Evolutionary conservation across 2,797 vertebrate species (phyloP), one percentile per base, ranked within the genome.

Genomic region (Micropoecilia bifurca): DNA sequence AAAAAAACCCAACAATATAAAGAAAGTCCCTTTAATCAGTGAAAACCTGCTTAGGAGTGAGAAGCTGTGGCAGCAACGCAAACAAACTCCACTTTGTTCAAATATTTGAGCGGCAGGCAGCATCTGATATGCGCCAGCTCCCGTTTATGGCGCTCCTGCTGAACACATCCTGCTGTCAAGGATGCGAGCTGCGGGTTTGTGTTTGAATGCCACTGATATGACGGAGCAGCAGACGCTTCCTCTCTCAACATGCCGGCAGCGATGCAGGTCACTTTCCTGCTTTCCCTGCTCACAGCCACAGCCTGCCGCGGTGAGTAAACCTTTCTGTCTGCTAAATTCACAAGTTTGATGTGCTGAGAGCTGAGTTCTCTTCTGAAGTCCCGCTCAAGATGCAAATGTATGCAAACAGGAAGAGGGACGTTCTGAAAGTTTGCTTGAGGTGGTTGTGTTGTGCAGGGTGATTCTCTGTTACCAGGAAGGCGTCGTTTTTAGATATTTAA

Each of bases 141-240:
- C 22, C 48, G 1, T 50, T 81, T 22, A 74, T 76, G 82, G 77
- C 80, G 78, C 91, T 83, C 90, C 93, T 84, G 22, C 6, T 80
- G 72, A 48, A 3, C 76, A 93, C 88, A 94, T 95, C 94, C 94
- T 95, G 89, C 89, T 91, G 16, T 91, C 83, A 88, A 94, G 93
- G 94, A 95, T 94, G 88, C 91, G 59, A 61, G 78, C 10, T 71
- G 41, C n/a, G 61, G 36, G 59, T 20, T 46, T 33, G 59, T 16
- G 43, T 75, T 75, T 80, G 68, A 79, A 45, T 41, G 74, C 33
- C 45, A 36, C 33, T 12, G 50, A 80, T 76, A 76, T 87, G 85
- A 87, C 12, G 20, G 68, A 43, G 73, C 12, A 33, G 5, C 48
- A 73, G 48, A 28, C 39, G 57, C 68, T 87, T 86, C 75, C 80